Conservation (phyloP, 2,113 vertebrate species). For the Struthio camelus region DNA sequence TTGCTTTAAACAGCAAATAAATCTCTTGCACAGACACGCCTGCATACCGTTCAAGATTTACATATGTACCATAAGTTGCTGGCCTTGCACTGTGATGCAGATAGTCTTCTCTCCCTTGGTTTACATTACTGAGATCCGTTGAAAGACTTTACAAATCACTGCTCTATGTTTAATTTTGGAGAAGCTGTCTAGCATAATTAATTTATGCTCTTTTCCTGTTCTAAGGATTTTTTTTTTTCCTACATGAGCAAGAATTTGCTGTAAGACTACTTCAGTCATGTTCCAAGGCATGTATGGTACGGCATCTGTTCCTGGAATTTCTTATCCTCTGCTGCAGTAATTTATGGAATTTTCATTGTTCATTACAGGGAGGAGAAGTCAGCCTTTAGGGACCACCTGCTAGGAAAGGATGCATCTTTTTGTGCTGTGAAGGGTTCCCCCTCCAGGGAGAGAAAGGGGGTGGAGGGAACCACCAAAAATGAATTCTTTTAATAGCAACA, state of each 20-base stretch:
- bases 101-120: not conserved
- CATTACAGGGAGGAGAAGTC: not conserved
- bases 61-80: not conserved
- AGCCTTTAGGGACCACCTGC: not conserved
- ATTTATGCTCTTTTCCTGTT: not conserved
- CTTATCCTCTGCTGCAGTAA: not conserved
- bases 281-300: not conserved
- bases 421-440: not conserved
- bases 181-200: not conserved
- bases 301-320: slow-evolving; percentile 12
- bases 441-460: too few species aligned
- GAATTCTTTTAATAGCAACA: not conserved
- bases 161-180: not conserved
- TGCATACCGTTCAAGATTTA: not conserved
- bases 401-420: not conserved
- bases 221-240: not conserved
- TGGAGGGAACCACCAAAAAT: too few species aligned
- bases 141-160: not conserved
- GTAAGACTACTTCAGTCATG: not conserved
- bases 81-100: not conserved
- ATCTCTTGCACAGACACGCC: not conserved
- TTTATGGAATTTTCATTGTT: not conserved
- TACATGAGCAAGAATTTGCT: not conserved
- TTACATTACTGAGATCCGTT: not conserved
- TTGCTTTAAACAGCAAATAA: not conserved